These are phyloP conservation scores for Halictus rubicundus DNA, from an alignment of 1,140 invertebrate genomes.

Conservation along the genomic window DNA sequence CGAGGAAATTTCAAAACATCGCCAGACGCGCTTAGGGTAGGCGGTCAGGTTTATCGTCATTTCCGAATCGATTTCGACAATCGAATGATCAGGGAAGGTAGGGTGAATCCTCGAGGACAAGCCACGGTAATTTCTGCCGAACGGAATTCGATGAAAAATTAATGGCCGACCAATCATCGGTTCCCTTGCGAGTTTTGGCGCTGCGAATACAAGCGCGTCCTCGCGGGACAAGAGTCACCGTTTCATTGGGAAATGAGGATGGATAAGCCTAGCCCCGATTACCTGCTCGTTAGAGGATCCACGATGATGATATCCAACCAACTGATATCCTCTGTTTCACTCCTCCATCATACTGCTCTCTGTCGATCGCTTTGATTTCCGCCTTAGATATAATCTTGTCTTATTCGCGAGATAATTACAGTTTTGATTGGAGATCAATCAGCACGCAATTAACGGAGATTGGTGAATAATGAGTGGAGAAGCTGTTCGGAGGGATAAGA, in stretches of 20 bases:
- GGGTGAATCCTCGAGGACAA: constrained; percentile 23
- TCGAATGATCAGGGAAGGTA: constrained; percentile 76
- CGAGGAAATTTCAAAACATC: constrained; percentile 74
- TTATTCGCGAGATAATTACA: constrained; percentile 22
- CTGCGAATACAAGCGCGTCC: constrained; percentile 15
- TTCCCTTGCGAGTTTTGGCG: constrained; percentile 7
- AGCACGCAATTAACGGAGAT: neutral
- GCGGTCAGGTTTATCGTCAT: constrained; percentile 73
- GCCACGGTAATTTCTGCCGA: constrained; percentile 70
- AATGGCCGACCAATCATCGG: constrained; percentile 57
- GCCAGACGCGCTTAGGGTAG: constrained; percentile 46
- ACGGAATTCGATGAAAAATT: constrained; percentile 75
- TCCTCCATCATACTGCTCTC: neutral
- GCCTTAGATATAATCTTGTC: constrained; percentile 8
- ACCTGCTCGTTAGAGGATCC: constrained; percentile 58
- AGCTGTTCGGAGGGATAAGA: neutral
- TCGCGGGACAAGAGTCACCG: constrained; percentile 39
- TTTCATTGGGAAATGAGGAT: constrained; percentile 71
- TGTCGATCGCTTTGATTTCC: constrained; percentile 27
- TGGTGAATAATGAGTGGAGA: neutral
- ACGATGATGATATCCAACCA: constrained; percentile 43
- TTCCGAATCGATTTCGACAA: constrained; percentile 79
- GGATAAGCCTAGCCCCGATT: constrained; percentile 62
- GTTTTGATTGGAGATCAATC: constrained; percentile 13
- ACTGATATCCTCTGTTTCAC: constrained; percentile 20